Percentiles rank a stretch among this genome's conserved stretches.
These are phyloP conservation scores for Micrasema longulum DNA, from an alignment of 1,140 invertebrate genomes.

Conservation along the genomic window DNA sequence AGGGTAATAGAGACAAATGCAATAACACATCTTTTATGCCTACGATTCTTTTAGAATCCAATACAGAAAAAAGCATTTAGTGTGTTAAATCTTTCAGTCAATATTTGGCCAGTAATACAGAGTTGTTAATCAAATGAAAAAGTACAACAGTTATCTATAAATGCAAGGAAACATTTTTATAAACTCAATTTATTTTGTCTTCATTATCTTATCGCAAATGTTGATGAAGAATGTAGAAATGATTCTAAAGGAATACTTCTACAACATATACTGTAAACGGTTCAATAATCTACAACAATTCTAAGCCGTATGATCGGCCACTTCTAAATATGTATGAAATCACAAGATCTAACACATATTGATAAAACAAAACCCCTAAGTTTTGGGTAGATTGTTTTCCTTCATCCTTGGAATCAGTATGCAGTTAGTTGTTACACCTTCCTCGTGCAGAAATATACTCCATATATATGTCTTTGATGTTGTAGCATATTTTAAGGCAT, in stretches of 20 bases:
- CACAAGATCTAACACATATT: slow-evolving; percentile 28
- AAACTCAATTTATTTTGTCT: not conserved
- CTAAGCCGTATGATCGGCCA: slow-evolving; percentile 22
- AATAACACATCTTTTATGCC: not conserved
- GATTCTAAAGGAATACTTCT: slow-evolving; percentile 33
- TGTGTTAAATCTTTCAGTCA: slow-evolving; percentile 8
- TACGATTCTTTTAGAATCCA: slow-evolving; percentile 4
- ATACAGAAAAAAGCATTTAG: slow-evolving; percentile 21
- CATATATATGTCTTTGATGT: too few relatives aligned
- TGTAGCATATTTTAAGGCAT: too few relatives aligned
- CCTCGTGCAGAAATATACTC: too few relatives aligned
- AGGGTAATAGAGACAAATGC: not conserved
- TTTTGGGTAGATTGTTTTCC: too few relatives aligned
- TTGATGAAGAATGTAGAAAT: slow-evolving; percentile 4
- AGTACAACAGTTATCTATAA: not conserved
- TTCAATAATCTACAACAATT: slow-evolving; percentile 19
- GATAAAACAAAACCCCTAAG: not conserved
- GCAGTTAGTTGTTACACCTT: too few relatives aligned
- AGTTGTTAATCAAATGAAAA: slow-evolving; percentile 4
- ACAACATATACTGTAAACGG: slow-evolving; percentile 27
- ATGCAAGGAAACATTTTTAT: not conserved
- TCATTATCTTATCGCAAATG: slow-evolving; percentile 1
- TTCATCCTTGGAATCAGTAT: too few relatives aligned
- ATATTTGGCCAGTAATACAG: not conserved
- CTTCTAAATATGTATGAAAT: slow-evolving; percentile 29